phyloP scores from a whole-genome alignment of 2,113 vertebrate genomes.

The Poicephalus meyeri region DNA sequence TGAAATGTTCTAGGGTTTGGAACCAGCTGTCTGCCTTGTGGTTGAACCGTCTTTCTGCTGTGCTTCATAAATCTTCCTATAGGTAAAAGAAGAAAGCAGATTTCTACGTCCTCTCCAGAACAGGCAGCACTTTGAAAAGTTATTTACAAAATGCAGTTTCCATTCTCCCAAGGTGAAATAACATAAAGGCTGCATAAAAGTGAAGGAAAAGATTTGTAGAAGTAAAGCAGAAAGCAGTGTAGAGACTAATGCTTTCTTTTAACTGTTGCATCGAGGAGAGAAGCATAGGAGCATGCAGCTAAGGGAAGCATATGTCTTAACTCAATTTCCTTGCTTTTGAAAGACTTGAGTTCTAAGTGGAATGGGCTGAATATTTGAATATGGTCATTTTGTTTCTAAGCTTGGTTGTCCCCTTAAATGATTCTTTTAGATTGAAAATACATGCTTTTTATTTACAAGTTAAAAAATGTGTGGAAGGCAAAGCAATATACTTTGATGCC shows the following conservation, averaged over 20 bases:
- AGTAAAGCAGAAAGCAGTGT: conserved; percentile 18
- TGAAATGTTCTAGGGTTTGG: not conserved
- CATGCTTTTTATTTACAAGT: not conserved
- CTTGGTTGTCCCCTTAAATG: not conserved
- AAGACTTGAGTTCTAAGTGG: not conserved
- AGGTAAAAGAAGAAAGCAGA: conserved; percentile 47
- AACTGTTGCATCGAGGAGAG: not conserved
- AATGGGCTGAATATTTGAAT: not conserved
- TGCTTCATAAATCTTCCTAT: conserved; percentile 46
- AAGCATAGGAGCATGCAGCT: not conserved
- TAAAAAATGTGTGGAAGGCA: not conserved
- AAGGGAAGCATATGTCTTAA: not conserved
- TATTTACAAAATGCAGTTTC: conserved; percentile 27
- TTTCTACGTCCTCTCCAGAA: not conserved
- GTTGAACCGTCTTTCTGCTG: not conserved
- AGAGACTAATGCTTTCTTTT: conserved; percentile 22
- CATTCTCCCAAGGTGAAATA: not conserved
- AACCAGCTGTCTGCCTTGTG: not conserved
- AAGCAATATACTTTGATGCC: not conserved
- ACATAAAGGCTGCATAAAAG: not conserved
- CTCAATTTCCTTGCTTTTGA: conserved; percentile 1
- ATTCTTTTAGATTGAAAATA: not conserved
- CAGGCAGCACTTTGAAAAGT: not conserved
- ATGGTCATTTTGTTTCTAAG: not conserved
- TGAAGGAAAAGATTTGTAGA: not conserved